Conservation (phyloP, 2,797 vertebrate species). For the Peromyscus attwateri region DNA sequence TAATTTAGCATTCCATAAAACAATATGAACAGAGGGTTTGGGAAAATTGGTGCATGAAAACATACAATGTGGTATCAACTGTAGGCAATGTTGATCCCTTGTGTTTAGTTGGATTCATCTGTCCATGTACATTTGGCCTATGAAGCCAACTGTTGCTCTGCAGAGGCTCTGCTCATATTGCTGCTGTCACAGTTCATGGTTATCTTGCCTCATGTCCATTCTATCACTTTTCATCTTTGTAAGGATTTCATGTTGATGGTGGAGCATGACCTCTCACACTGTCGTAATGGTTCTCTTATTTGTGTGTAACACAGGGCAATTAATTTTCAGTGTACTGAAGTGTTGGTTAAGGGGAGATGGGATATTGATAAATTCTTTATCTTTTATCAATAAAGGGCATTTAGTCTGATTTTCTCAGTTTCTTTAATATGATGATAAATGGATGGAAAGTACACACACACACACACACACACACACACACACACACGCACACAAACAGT, state of each 20-base stretch:
- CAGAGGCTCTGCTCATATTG: background rate
- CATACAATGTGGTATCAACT: background rate
- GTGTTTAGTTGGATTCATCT: background rate
- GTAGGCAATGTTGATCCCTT: background rate
- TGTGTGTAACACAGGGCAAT: background rate
- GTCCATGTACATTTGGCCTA: background rate
- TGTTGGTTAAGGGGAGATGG: background rate
- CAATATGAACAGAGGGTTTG: background rate
- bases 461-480: too few relatives aligned
- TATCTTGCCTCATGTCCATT: background rate
- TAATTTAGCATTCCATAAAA: background rate
- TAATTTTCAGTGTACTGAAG: background rate
- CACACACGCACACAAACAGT: background rate
- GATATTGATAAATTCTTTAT: background rate
- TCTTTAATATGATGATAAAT: background rate
- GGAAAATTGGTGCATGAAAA: background rate
- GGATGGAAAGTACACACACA: background rate
- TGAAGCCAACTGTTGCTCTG: background rate
- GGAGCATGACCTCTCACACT: background rate
- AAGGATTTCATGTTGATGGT: background rate
- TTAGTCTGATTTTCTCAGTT: background rate
- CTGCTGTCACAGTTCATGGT: background rate
- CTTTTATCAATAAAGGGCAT: background rate
- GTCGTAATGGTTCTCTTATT: background rate
- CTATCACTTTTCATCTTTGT: background rate